Conservation (phyloP, 2,888 invertebrate species). For the Acleris emargana region DNA sequence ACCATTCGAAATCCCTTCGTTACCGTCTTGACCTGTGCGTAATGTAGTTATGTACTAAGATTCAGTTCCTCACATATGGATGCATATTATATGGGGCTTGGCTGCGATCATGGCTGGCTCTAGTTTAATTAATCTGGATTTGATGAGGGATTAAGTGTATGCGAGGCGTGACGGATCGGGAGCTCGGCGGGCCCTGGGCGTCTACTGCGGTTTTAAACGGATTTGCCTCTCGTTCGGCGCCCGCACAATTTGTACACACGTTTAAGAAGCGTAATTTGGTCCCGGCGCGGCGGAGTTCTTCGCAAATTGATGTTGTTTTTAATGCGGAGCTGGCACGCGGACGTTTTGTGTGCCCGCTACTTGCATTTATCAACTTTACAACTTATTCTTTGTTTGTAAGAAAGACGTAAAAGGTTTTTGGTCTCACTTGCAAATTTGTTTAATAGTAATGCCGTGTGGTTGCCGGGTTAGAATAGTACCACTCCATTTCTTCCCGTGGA, state of each 20-base stretch:
- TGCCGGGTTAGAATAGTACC: too few relatives aligned
- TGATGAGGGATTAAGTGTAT: slow-evolving; percentile 80
- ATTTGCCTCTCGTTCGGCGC: slow-evolving; percentile 72
- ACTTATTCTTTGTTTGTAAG: slow-evolving; percentile 21
- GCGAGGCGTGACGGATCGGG: slow-evolving; percentile 79
- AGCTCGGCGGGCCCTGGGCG: slow-evolving; percentile 54
- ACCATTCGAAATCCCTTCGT: slow-evolving; percentile 30
- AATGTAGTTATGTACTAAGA: slow-evolving; percentile 39
- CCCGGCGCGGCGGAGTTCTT: slow-evolving; percentile 39
- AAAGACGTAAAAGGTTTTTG: background rate
- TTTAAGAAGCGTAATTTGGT: slow-evolving; percentile 59
- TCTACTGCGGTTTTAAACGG: slow-evolving; percentile 75
- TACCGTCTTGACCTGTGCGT: slow-evolving; percentile 36
- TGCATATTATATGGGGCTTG: slow-evolving; percentile 60
- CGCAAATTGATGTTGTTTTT: slow-evolving; percentile 43
- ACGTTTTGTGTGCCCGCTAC: slow-evolving; percentile 22
- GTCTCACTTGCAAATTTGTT: too few relatives aligned
- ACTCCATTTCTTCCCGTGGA: too few relatives aligned
- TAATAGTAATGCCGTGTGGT: too few relatives aligned
- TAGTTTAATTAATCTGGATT: slow-evolving; percentile 81
- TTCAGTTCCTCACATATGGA: slow-evolving; percentile 44
- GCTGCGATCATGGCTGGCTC: slow-evolving; percentile 67
- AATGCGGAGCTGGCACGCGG: slow-evolving; percentile 40
- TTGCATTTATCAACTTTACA: slow-evolving; percentile 15
- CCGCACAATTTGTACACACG: slow-evolving; percentile 73